Conservation (phyloP, 2,113 vertebrate species). For the Catharus minimus region DNA sequence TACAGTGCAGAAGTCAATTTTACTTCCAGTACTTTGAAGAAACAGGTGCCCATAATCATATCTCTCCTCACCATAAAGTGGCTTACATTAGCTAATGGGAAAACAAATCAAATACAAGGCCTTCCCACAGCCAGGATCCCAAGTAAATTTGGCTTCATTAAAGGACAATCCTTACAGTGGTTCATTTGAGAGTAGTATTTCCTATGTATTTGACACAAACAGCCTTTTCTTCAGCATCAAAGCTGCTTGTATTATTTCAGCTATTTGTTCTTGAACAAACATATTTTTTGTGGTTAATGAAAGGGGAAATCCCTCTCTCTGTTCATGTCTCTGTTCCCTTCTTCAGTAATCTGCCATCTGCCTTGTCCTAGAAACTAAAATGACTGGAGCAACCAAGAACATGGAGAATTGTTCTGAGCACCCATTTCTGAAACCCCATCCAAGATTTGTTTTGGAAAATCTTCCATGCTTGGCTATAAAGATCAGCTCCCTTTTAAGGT, state of each 20-base stretch:
- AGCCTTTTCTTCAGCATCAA: background rate
- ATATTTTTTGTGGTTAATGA: background rate
- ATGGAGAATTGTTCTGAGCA: background rate
- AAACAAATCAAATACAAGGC: background rate
- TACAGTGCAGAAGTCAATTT: background rate
- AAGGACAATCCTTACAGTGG: background rate
- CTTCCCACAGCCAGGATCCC: background rate
- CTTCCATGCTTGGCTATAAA: background rate
- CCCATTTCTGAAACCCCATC: background rate
- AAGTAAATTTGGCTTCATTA: background rate
- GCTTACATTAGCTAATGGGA: background rate
- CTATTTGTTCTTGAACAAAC: conserved; percentile 15
- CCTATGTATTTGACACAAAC: background rate
- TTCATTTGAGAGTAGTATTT: background rate
- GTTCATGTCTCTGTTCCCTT: background rate
- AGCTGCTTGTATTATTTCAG: background rate
- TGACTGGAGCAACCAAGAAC: background rate
- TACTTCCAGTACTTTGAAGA: background rate
- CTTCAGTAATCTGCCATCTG: background rate
- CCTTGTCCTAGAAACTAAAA: background rate
- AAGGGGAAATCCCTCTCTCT: background rate
- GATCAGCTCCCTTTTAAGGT: background rate
- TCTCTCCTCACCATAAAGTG: background rate
- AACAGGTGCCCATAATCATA: background rate
- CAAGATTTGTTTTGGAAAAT: background rate